These are phyloP conservation scores for Drosophila subquinaria DNA, from an alignment of 2,888 invertebrate species.

Conservation along the genomic window DNA sequence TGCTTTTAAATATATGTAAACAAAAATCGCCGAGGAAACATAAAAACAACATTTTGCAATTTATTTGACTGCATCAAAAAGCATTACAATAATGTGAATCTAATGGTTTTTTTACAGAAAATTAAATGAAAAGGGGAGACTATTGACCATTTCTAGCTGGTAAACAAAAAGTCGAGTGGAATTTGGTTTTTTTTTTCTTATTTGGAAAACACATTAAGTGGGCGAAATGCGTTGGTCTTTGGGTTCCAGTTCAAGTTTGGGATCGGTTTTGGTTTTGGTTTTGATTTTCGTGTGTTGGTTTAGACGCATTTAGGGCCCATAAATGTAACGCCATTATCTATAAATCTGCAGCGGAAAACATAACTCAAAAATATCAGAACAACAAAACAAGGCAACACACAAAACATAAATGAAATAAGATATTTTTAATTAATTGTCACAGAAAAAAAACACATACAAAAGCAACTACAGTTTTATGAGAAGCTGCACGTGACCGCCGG, in stretches of 20 bases:
- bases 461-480: constrained; percentile 58
- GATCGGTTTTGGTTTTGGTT: not conserved
- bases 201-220: constrained; percentile 13
- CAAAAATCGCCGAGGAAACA: constrained; percentile 35
- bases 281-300: constrained; percentile 8
- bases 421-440: constrained; percentile 81
- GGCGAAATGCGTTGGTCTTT: constrained; percentile 4
- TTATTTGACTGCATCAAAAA: constrained; percentile 15
- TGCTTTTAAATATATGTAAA: constrained; percentile 25
- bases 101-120: not conserved
- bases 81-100: not conserved
- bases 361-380: constrained; percentile 76
- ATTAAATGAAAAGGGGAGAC: not conserved
- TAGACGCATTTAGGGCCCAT: constrained; percentile 63
- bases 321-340: constrained; percentile 77
- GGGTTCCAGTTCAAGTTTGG: not conserved
- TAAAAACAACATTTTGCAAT: constrained; percentile 60
- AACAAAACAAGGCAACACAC: constrained; percentile 44
- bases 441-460: constrained; percentile 40
- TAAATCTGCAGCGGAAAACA: constrained; percentile 82
- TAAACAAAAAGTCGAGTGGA: constrained; percentile 15
- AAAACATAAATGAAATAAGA: constrained; percentile 77
- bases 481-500: constrained; percentile 70
- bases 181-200: not conserved
- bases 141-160: not conserved